Evolutionary conservation across 2,797 vertebrate species (phyloP).

Genomic region (Bovichtus diacanthus): DNA sequence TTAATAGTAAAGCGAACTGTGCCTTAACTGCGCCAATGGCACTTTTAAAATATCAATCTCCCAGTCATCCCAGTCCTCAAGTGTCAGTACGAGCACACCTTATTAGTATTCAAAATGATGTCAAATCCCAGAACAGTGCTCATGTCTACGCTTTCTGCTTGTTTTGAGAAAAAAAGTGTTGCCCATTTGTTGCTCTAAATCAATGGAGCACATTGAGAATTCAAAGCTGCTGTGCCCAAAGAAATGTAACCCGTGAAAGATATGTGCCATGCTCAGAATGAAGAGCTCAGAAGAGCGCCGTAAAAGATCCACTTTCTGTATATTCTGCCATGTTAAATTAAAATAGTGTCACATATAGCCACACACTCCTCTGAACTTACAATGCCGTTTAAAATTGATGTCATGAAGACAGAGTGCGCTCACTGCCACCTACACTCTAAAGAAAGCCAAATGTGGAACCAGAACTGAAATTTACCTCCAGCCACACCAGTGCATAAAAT

Average conservation of each 20-base stretch:
- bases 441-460: constrained; percentile 62
- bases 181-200: neutral
- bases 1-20: neutral
- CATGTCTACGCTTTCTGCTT: neutral
- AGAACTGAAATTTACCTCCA: constrained; percentile 60
- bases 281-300: neutral
- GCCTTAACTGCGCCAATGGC: neutral
- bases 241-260: neutral
- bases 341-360: constrained; percentile 13
- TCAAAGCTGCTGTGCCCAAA: neutral
- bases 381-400: constrained; percentile 31
- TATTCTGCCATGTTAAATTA: neutral
- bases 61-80: neutral
- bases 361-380: constrained; percentile 23
- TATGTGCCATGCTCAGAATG: neutral
- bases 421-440: constrained; percentile 33
- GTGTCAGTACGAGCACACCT: neutral
- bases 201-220: neutral
- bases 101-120: neutral
- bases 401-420: constrained; percentile 31
- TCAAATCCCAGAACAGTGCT: neutral
- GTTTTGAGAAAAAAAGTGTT: neutral
- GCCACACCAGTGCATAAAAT: constrained; percentile 37
- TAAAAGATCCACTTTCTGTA: constrained; percentile 11
- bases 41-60: neutral